phyloP scores from a whole-genome alignment of 2,888 invertebrate genomes.

The Eristalis intricaria region DNA sequence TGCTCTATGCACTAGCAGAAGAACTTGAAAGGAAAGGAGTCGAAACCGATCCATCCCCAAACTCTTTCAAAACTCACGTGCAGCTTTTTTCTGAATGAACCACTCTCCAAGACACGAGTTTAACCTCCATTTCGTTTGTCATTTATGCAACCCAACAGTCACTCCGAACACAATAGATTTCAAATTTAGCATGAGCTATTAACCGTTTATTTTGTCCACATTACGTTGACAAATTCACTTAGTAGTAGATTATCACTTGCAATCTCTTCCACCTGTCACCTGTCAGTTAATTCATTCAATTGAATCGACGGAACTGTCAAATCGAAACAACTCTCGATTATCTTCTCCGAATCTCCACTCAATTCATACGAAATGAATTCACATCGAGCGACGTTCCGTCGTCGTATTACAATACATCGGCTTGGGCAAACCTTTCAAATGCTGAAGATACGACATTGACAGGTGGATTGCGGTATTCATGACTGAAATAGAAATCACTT shows the following conservation, averaged over 20 bases:
- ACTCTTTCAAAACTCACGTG: too few species aligned
- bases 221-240: not conserved
- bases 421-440: slow-evolving; percentile 1
- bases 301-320: not conserved
- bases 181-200: not conserved
- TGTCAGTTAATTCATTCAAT: not conserved
- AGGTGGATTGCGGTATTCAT: slow-evolving; percentile 5
- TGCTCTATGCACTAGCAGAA: too few species aligned
- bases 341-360: not conserved
- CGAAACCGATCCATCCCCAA: too few species aligned
- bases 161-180: not conserved
- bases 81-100: too few species aligned
- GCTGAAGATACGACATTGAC: slow-evolving; percentile 15
- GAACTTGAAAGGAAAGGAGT: too few species aligned
- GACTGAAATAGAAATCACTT: slow-evolving; percentile 21
- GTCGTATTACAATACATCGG: not conserved
- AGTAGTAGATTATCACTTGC: not conserved
- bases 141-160: too few species aligned
- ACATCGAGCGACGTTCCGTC: not conserved
- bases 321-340: not conserved
- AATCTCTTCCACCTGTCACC: not conserved
- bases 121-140: too few species aligned
- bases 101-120: too few species aligned
- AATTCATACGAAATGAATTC: not conserved
- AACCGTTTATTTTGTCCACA: not conserved